Conservation (phyloP, 2,113 vertebrate genomes). For the Nettapus auritus region DNA sequence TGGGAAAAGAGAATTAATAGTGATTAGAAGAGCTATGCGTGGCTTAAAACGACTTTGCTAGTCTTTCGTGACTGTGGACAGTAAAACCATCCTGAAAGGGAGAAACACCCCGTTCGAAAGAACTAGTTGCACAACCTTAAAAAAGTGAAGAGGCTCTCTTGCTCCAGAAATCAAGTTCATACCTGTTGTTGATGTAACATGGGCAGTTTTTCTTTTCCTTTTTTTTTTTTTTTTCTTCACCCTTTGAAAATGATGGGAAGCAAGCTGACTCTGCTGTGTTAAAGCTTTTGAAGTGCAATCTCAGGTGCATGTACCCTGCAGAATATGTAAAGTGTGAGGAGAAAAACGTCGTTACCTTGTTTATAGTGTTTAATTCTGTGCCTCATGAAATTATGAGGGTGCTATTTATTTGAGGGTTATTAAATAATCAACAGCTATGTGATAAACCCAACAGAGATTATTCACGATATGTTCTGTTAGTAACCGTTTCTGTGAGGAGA, state of each 20-base stretch:
- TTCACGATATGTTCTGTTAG: neutral
- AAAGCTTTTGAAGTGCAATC: neutral
- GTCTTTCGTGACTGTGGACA: constrained; percentile 47
- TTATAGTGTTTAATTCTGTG: neutral
- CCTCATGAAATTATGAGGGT: neutral
- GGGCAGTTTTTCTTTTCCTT: neutral
- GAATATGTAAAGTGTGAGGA: neutral
- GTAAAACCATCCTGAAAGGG: constrained; percentile 40
- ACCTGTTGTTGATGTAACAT: constrained; percentile 73
- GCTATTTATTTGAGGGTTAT: neutral
- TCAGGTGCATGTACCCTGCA: neutral
- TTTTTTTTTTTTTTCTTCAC: neutral
- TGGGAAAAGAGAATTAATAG: neutral
- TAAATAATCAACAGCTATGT: neutral
- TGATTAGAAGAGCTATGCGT: neutral
- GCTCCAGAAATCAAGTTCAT: constrained; percentile 73
- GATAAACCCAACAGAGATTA: neutral
- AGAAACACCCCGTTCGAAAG: constrained; percentile 61
- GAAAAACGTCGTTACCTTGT: neutral
- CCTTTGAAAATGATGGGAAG: neutral
- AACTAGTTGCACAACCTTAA: constrained; percentile 73
- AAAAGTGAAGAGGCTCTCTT: constrained; percentile 22
- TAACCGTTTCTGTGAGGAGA: neutral
- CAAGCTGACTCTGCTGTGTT: neutral
- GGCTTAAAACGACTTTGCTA: neutral